These are phyloP conservation scores for Caenorhabditis afra DNA, from an alignment of 2,888 invertebrate genomes.

Conservation along the genomic window DNA sequence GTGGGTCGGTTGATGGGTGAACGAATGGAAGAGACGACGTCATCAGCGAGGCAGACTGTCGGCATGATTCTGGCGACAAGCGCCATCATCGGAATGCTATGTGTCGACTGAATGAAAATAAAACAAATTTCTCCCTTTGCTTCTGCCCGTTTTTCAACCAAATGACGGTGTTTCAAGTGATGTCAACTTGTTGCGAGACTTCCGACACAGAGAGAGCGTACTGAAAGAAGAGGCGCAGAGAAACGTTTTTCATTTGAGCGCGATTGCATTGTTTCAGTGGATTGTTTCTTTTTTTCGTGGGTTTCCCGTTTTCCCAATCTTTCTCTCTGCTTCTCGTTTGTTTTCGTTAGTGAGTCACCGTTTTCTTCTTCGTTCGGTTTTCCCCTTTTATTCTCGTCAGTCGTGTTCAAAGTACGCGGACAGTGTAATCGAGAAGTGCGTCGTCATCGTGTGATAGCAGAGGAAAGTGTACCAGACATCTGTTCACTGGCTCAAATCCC, in stretches of 20 bases:
- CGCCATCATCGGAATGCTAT: conserved; percentile 58
- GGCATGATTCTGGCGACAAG: conserved; percentile 42
- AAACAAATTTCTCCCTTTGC: background rate
- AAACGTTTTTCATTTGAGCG: background rate
- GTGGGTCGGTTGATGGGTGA: conserved; percentile 60
- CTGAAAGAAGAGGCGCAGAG: conserved; percentile 15
- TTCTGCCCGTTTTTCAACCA: background rate
- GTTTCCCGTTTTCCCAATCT: background rate
- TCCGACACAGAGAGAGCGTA: conserved; percentile 1
- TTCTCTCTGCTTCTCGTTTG: background rate
- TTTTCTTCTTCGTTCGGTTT: background rate
- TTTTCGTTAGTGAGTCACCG: background rate
- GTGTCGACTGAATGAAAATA: conserved; percentile 17
- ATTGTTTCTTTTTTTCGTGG: background rate
- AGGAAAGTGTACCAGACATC: background rate
- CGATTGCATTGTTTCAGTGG: background rate
- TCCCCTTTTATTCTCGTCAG: background rate
- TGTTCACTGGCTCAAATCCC: background rate
- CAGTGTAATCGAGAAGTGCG: background rate
- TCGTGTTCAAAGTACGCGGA: background rate
- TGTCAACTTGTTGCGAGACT: too few species aligned
- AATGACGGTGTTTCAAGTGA: background rate
- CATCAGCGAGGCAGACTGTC: conserved; percentile 27
- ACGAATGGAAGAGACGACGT: conserved; percentile 12
- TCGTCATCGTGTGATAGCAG: too few species aligned